phyloP scores from a whole-genome alignment of 2,113 vertebrate species.

The Dolichotis patagonum region DNA sequence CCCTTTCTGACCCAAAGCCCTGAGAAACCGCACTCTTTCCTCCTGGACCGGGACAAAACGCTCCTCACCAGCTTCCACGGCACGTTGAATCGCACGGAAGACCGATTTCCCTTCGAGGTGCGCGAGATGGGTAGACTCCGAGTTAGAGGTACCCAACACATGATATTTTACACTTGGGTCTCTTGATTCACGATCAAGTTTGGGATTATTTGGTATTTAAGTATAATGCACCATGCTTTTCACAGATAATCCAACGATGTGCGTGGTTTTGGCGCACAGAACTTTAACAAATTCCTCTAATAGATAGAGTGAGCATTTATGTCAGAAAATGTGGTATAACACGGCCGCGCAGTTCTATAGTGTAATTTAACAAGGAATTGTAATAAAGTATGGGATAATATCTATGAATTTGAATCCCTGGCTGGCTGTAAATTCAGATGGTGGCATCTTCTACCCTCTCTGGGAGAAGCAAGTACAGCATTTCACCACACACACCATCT shows the following conservation, averaged over 20 bases:
- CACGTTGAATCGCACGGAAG: neutral
- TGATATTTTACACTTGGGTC: neutral
- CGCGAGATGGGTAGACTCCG: neutral
- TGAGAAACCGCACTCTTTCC: accelerated
- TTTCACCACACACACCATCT: neutral
- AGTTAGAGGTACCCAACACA: neutral
- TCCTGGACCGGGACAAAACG: accelerated
- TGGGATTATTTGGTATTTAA: neutral
- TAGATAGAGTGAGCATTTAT: neutral
- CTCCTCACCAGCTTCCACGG: neutral
- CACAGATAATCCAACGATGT: neutral
- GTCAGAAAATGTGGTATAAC: neutral
- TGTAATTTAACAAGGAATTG: neutral
- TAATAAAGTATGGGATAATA: neutral
- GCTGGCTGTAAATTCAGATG: neutral
- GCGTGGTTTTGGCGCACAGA: neutral
- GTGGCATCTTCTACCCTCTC: neutral
- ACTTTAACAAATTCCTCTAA: neutral
- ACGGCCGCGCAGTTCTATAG: neutral
- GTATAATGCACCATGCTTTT: neutral
- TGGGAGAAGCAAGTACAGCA: neutral
- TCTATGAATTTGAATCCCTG: neutral
- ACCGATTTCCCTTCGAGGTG: neutral
- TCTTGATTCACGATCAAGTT: neutral
- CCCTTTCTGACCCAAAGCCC: neutral